Evolutionary conservation across 1,140 invertebrate species (phyloP).

Genomic region (Leptinotarsa lineolata): DNA sequence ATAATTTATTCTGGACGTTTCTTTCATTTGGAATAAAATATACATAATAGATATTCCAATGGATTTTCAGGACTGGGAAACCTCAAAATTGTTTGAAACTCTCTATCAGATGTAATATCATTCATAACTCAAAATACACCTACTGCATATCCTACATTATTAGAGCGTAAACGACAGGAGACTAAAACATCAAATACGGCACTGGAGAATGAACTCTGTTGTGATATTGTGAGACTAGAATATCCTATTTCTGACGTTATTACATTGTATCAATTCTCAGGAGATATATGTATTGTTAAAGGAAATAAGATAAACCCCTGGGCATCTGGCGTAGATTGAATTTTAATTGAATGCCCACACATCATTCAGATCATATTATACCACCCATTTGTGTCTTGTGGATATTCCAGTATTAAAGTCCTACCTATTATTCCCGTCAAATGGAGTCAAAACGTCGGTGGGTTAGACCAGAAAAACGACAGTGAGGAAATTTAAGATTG

Average conservation of each 20-base stretch:
- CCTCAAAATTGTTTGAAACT: no score
- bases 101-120: no score
- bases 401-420: neutral
- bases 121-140: no score
- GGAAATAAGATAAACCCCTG: neutral
- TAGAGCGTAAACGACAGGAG: fast-evolving
- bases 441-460: no score
- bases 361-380: neutral
- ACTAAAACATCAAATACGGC: neutral
- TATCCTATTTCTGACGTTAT: neutral
- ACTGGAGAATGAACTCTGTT: neutral
- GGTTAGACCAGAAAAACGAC: no score
- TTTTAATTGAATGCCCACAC: neutral
- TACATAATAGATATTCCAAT: no score
- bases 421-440: no score
- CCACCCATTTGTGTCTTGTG: neutral
- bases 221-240: neutral
- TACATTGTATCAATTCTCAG: neutral
- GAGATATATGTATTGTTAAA: neutral
- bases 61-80: no score
- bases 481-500: no score
- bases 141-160: no score
- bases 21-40: no score
- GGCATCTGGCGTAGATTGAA: constrained; percentile 1
- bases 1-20: no score